A percentile compares a stretch with the other conserved stretches of the same genome.
Conservation (phyloP, 2,888 invertebrate species). For the Drosophila borborema region DNA sequence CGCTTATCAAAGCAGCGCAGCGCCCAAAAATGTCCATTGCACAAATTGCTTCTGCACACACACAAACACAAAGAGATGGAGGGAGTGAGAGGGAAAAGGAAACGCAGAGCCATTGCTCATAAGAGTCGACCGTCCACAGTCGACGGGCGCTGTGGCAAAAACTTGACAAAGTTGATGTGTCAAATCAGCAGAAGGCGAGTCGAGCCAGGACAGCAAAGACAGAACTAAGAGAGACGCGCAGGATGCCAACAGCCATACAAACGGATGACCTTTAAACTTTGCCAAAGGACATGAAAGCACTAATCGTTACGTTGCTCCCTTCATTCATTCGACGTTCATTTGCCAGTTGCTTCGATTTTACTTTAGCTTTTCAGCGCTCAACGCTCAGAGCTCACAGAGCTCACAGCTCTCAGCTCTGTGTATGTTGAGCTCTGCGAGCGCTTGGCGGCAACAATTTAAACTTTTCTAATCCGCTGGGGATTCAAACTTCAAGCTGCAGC, state of each 20-base stretch:
- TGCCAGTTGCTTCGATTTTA: conserved; percentile 76
- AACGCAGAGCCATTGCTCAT: conserved; percentile 67
- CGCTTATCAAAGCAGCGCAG: conserved; percentile 69
- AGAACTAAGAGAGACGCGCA: conserved; percentile 22
- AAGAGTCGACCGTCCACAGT: conserved; percentile 47
- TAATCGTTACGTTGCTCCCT: conserved; percentile 82
- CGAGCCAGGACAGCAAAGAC: conserved; percentile 18
- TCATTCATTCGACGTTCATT: conserved; percentile 70
- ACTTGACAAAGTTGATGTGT: conserved; percentile 79
- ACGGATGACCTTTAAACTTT: conserved; percentile 82
- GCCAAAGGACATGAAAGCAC: conserved; percentile 82
- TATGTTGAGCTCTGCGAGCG: conserved; percentile 39
- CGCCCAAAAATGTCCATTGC: conserved; percentile 76
- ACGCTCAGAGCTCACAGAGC: neutral
- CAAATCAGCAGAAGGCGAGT: conserved; percentile 71
- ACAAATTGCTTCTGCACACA: conserved; percentile 72
- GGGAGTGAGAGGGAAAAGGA: conserved; percentile 12
- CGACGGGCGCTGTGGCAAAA: conserved; percentile 62
- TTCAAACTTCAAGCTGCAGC: conserved; percentile 75
- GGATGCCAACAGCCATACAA: conserved; percentile 46
- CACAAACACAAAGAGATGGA: conserved; percentile 2
- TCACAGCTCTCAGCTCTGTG: conserved; percentile 9
- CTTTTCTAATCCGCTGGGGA: conserved; percentile 81
- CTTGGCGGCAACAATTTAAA: conserved; percentile 79
- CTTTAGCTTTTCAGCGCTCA: conserved; percentile 42